A percentile compares a stretch with the other conserved stretches of the same genome.
Evolutionary conservation across 2,113 vertebrate species (phyloP).

Genomic region (Smithornis capensis): DNA sequence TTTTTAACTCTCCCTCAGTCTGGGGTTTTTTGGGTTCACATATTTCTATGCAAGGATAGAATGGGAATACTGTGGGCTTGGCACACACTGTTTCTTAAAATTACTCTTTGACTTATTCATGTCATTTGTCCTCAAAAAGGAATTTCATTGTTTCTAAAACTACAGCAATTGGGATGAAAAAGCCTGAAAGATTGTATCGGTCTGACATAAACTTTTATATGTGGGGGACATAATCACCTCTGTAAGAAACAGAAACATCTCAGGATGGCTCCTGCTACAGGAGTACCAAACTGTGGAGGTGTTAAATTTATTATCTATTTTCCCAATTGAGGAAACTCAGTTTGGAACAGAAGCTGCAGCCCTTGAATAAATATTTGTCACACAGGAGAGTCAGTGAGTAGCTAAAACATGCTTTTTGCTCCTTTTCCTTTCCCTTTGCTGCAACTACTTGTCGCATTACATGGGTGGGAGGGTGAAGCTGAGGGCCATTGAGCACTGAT

Average conservation of each 20-base stretch:
- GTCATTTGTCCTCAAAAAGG: constrained; percentile 37
- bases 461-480: constrained; percentile 51
- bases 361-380: constrained; percentile 27
- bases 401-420: constrained; percentile 41
- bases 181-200: not conserved
- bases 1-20: not conserved
- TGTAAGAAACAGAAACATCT: constrained; percentile 18
- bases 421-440: not conserved
- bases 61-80: not conserved
- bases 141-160: constrained; percentile 30
- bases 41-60: not conserved
- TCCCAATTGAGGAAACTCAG: not conserved
- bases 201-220: not conserved
- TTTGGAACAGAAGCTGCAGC: not conserved
- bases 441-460: constrained; percentile 15
- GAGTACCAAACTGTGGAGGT: not conserved
- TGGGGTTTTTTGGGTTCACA: not conserved
- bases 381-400: not conserved
- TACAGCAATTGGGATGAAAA: constrained; percentile 4
- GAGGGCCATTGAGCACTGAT: constrained; percentile 58
- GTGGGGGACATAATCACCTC: constrained; percentile 8
- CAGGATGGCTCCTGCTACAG: not conserved
- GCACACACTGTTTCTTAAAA: not conserved
- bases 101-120: constrained; percentile 49
- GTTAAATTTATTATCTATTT: constrained; percentile 18